These are phyloP conservation scores for Hirudinaria manillensis DNA, from an alignment of 2,888 invertebrate genomes.

Conservation along the genomic window DNA sequence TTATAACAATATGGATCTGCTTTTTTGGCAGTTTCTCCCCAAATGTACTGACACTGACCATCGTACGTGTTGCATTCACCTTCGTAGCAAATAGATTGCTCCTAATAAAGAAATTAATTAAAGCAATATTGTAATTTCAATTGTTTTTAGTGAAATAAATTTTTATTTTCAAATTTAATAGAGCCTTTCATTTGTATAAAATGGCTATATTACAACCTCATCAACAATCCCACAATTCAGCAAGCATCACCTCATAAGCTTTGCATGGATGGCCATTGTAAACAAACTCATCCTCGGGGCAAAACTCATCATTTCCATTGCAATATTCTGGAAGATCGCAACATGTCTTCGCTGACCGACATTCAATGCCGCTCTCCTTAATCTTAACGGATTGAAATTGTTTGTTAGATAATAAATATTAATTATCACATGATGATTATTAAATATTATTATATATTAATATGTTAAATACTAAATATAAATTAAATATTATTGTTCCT, in stretches of 20 bases:
- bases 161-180: too few species aligned
- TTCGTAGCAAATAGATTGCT: slow-evolving; percentile 78
- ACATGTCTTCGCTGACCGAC: slow-evolving; percentile 74
- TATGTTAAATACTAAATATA: too few species aligned
- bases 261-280: slow-evolving; percentile 69
- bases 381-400: too few species aligned
- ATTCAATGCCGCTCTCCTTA: slow-evolving; percentile 55
- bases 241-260: neutral
- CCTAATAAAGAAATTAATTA: neutral
- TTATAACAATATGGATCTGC: slow-evolving; percentile 49
- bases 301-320: slow-evolving; percentile 84
- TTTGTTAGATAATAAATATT: too few species aligned
- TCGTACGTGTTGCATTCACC: slow-evolving; percentile 81
- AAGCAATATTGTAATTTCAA: too few species aligned
- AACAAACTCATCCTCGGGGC: slow-evolving; percentile 81
- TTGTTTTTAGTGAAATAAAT: too few species aligned
- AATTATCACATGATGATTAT: too few species aligned
- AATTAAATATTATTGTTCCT: too few species aligned
- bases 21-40: slow-evolving; percentile 64
- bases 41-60: slow-evolving; percentile 83
- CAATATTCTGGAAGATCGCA: slow-evolving; percentile 95
- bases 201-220: too few species aligned
- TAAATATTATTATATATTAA: too few species aligned
- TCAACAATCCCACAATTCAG: too few species aligned
- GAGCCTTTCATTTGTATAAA: too few species aligned